Conservation (phyloP, 2,888 invertebrate species). For the Ernsta delagoae region DNA sequence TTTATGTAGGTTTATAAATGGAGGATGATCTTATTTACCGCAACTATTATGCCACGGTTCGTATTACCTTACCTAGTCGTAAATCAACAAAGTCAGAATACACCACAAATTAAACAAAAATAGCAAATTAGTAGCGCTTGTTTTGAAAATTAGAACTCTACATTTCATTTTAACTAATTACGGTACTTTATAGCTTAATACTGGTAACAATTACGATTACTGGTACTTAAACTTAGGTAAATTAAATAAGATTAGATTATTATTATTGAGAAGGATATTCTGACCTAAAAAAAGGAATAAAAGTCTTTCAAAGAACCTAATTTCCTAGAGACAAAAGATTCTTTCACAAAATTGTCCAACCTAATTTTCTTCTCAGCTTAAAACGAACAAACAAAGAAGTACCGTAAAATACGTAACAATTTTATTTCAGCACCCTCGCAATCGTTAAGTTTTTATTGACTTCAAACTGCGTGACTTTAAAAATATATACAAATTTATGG, state of each 20-base stretch:
- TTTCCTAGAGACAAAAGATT: conserved; percentile 7
- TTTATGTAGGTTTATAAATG: conserved; percentile 17
- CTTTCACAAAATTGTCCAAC: background rate
- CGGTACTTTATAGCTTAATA: background rate
- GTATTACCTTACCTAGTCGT: background rate
- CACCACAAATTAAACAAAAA: background rate
- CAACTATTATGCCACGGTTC: background rate
- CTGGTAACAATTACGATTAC: too few species aligned
- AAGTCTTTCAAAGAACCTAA: conserved; percentile 1
- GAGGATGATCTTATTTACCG: background rate
- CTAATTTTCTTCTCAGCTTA: conserved; percentile 32
- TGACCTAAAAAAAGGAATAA: background rate
- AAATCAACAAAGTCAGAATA: background rate
- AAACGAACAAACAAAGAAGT: conserved; percentile 49
- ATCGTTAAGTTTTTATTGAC: conserved; percentile 83
- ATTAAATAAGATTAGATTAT: background rate
- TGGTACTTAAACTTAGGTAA: too few species aligned
- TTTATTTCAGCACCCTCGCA: conserved; percentile 75
- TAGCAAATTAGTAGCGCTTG: too few species aligned
- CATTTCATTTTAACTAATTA: background rate
- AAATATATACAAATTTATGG: conserved; percentile 82
- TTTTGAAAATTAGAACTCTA: conserved; percentile 33
- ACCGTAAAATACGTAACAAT: conserved; percentile 67
- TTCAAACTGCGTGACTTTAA: conserved; percentile 81
- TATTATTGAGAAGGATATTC: background rate